Evolutionary conservation across 1,140 invertebrate genomes (phyloP).

Genomic region (Aphelenchoides avenae): DNA sequence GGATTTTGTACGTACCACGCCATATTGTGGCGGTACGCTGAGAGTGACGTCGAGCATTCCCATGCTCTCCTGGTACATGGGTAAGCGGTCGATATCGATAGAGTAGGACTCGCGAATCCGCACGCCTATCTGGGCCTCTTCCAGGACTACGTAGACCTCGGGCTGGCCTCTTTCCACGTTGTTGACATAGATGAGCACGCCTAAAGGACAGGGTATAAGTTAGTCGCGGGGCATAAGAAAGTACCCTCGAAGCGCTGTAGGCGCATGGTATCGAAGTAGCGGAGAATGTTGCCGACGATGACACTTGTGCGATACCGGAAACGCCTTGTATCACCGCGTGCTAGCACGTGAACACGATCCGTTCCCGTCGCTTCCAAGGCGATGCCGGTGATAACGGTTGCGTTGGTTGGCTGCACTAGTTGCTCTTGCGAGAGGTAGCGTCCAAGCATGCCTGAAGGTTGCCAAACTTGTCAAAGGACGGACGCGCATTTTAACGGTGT

Average conservation of each 20-base stretch:
- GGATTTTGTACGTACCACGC: slow-evolving; percentile 49
- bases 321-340: slow-evolving; percentile 53
- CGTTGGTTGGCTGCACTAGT: slow-evolving; percentile 57
- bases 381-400: slow-evolving; percentile 59
- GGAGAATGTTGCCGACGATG: slow-evolving; percentile 58
- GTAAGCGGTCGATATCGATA: slow-evolving; percentile 57
- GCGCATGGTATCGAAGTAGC: slow-evolving; percentile 58
- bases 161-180: slow-evolving; percentile 58
- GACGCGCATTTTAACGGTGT: not conserved
- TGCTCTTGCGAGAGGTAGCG: slow-evolving; percentile 54
- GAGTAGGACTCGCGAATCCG: slow-evolving; percentile 55
- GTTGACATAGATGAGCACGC: slow-evolving; percentile 58
- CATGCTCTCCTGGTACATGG: slow-evolving; percentile 57
- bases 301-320: slow-evolving; percentile 58
- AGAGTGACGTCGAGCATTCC: slow-evolving; percentile 53
- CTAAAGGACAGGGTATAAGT: slow-evolving; percentile 30
- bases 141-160: slow-evolving; percentile 58
- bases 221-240: slow-evolving; percentile 10
- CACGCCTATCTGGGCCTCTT: slow-evolving; percentile 58
- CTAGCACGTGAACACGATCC: slow-evolving; percentile 55
- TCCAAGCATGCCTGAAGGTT: slow-evolving; percentile 47
- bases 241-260: slow-evolving; percentile 55
- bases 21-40: slow-evolving; percentile 57
- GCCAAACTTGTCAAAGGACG: slow-evolving; percentile 1
- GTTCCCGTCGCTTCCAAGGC: slow-evolving; percentile 58